Evolutionary conservation across 2,888 invertebrate species (phyloP).

Genomic region (Cephus pulcher): DNA sequence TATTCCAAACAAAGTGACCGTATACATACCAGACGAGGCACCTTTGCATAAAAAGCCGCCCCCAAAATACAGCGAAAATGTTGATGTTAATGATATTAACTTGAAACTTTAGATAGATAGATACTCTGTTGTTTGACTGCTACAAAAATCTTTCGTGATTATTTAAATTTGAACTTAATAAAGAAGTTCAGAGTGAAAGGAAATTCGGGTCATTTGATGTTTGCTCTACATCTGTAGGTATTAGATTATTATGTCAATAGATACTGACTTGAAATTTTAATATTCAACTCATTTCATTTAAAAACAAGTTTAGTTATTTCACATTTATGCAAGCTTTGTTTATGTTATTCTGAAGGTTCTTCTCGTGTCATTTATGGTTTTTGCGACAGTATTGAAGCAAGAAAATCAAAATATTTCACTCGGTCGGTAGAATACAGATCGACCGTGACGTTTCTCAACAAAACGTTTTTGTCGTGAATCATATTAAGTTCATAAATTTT

Average conservation of each 20-base stretch:
- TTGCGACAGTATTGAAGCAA: neutral
- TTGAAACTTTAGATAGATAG: conserved; percentile 30
- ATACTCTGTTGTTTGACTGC: conserved; percentile 8
- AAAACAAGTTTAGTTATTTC: neutral
- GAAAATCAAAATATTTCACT: neutral
- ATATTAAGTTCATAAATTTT: neutral
- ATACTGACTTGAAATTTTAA: neutral
- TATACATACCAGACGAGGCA: conserved; percentile 51
- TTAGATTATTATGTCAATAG: neutral
- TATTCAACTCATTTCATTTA: neutral
- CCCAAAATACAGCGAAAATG: conserved; percentile 47
- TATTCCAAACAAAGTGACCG: conserved; percentile 33
- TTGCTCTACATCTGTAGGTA: neutral
- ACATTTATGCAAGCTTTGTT: neutral
- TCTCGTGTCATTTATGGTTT: neutral
- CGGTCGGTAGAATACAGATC: neutral
- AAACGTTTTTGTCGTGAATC: neutral
- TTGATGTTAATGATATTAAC: conserved; percentile 26
- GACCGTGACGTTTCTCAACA: neutral
- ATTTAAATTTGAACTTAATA: conserved; percentile 13
- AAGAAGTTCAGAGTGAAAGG: neutral
- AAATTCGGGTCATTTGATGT: neutral
- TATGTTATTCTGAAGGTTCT: neutral
- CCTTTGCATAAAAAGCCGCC: conserved; percentile 50
- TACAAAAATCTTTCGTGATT: conserved; percentile 22